Evolutionary conservation across 2,113 vertebrate species (phyloP), one percentile per base, ranked within the genome.

Genomic region (Pitta sordida): DNA sequence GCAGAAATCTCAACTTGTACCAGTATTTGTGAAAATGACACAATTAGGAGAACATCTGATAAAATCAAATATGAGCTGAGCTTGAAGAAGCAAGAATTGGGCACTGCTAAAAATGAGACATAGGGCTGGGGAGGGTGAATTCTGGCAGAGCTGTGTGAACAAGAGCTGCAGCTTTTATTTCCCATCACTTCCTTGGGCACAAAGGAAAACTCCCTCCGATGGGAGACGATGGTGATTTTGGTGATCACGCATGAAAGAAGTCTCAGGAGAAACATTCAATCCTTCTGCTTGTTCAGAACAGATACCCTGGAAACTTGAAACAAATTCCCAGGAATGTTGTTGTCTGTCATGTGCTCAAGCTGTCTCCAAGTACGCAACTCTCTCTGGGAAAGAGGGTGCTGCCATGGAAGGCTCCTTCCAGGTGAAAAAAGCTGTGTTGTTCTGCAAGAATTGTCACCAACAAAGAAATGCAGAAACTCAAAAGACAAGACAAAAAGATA

Each of bases 291-390:
- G 20, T 64, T 91, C 58, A 75, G 88, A 91, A 92, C 32, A 86
- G 91, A 92, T 94, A 83, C 80, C 65, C 58, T 82, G 75, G 74
- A 88, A 96, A 92, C 65, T 83, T 64, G 41, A 84, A 86, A 69
- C 8, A 74, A 79, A 92, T 91, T 85, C 70, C 49, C 37, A 91
- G 78, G 84, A 93, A 77, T 87, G 58, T 39, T 44, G 26, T 49
- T 5, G 3, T 82, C 88, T 78, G 60, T 65, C 34, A 48, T 1
- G 9, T 11, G 4, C 41, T 79, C 75, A 36, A n/a, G 51, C 75
- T 91, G 73, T 56, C 67, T 82, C 12, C 15, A 37, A 74, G 52
- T 15, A 81, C 48, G 16, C 1, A 4, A 32, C 48, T 56, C 56
- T 71, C 87, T 49, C 49, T 76, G 74, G 49, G 36, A 81, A 87